Conservation (phyloP, 1,140 invertebrate genomes). For the Epicauta chinensis region DNA sequence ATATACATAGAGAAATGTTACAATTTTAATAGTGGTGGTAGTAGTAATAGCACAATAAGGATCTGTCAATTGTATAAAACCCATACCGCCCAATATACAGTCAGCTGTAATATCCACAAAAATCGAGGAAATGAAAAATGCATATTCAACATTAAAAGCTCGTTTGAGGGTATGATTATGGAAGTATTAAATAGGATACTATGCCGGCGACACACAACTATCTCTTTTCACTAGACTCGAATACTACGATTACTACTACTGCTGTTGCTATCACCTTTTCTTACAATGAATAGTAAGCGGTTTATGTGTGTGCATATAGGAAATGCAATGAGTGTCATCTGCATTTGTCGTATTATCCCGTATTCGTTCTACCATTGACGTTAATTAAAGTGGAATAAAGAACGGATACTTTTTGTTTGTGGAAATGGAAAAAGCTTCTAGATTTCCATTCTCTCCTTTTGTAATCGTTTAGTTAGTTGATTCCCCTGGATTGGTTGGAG, state of each 20-base stretch:
- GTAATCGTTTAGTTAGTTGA: neutral
- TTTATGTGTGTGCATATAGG: neutral
- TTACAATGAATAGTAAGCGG: too few species aligned
- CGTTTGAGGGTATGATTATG: constrained; percentile 23
- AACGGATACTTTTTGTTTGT: neutral
- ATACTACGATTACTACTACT: too few species aligned
- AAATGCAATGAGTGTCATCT: constrained; percentile 16
- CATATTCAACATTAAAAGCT: constrained; percentile 34
- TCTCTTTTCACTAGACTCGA: neutral
- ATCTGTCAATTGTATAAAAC: constrained; percentile 38
- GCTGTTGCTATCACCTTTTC: too few species aligned
- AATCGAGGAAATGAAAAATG: constrained; percentile 38
- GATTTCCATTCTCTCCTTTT: neutral
- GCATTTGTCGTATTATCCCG: constrained; percentile 4
- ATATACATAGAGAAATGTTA: too few species aligned
- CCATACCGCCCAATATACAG: neutral
- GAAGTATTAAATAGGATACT: constrained; percentile 31
- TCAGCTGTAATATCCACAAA: constrained; percentile 15
- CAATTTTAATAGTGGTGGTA: neutral
- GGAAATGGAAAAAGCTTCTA: neutral
- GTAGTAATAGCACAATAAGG: constrained; percentile 34
- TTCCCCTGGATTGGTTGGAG: too few species aligned
- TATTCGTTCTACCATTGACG: constrained; percentile 2
- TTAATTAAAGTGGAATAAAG: constrained; percentile 4
- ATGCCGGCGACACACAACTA: constrained; percentile 1